These are phyloP conservation scores for Rachycentron canadum DNA, from an alignment of 2,797 vertebrate species.

Conservation along the genomic window DNA sequence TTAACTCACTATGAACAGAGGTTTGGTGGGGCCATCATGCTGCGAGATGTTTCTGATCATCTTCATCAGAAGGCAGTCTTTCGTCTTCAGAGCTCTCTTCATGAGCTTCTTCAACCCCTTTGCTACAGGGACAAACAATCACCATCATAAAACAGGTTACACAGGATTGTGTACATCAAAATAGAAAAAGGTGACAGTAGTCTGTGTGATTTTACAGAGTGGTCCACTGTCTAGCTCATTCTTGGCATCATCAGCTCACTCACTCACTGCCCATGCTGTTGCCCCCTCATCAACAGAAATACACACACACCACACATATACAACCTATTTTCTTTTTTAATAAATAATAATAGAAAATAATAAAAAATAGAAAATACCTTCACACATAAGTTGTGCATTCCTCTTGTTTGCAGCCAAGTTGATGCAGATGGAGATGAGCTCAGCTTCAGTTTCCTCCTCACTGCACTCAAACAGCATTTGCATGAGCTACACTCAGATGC, in stretches of 20 bases:
- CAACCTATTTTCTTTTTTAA: too few species aligned
- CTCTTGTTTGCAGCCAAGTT: slow-evolving; percentile 97
- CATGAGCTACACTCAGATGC: slow-evolving; percentile 87
- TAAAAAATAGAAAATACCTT: slow-evolving; percentile 83
- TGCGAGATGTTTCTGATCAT: slow-evolving; percentile 98
- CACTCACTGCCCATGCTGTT: too few species aligned
- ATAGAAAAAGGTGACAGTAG: too few species aligned
- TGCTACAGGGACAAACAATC: slow-evolving; percentile 77
- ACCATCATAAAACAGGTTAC: background rate
- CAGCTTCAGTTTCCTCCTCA: slow-evolving; percentile 91
- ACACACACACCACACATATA: too few species aligned
- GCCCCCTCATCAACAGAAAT: too few species aligned
- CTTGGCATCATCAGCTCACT: too few species aligned
- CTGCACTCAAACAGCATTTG: slow-evolving; percentile 94
- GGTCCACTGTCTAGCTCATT: background rate
- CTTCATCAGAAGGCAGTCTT: slow-evolving; percentile 96
- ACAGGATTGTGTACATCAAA: too few species aligned
- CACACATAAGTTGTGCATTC: slow-evolving; percentile 95
- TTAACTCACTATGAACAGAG: slow-evolving; percentile 91
- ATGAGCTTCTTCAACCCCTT: slow-evolving; percentile 95
- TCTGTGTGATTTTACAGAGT: too few species aligned
- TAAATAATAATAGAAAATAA: too few species aligned
- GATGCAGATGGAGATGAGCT: slow-evolving; percentile 96
- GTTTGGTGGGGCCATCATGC: slow-evolving; percentile 93
- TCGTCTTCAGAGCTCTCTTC: slow-evolving; percentile 95